phyloP scores from a whole-genome alignment of 2,797 vertebrate species.

The Manis javanica region DNA sequence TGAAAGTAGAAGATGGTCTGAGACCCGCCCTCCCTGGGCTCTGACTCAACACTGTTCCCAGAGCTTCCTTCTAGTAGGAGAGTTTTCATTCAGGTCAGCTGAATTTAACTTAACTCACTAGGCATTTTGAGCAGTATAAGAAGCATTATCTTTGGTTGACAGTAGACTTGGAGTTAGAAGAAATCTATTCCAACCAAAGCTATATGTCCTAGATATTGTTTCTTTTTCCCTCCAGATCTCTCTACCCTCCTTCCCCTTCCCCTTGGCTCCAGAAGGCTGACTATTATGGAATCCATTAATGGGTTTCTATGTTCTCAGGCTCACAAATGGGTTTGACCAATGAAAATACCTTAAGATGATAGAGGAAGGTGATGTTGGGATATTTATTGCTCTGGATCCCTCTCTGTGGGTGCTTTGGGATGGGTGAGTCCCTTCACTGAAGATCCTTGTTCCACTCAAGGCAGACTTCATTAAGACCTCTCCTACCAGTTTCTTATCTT shows the following conservation, averaged over 20 bases:
- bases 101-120: background rate
- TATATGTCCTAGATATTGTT: background rate
- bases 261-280: background rate
- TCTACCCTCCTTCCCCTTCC: background rate
- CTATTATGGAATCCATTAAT: background rate
- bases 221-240: background rate
- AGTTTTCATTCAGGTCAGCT: background rate
- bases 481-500: background rate
- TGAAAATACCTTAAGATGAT: background rate
- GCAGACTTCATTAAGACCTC: background rate
- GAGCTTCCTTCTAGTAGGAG: background rate
- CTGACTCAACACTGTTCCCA: background rate
- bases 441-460: background rate
- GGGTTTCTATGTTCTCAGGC: background rate
- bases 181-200: background rate
- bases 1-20: conserved; percentile 14
- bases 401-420: background rate
- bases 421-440: background rate
- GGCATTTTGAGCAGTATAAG: background rate
- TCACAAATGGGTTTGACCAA: background rate
- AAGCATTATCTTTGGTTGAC: background rate
- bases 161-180: background rate
- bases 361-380: background rate
- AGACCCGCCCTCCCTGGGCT: background rate
- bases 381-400: background rate